A percentile compares a stretch with the other conserved stretches of the same genome.
phyloP scores from a whole-genome alignment of 2,888 invertebrate genomes.

The Hydrotaea diabolus region DNA sequence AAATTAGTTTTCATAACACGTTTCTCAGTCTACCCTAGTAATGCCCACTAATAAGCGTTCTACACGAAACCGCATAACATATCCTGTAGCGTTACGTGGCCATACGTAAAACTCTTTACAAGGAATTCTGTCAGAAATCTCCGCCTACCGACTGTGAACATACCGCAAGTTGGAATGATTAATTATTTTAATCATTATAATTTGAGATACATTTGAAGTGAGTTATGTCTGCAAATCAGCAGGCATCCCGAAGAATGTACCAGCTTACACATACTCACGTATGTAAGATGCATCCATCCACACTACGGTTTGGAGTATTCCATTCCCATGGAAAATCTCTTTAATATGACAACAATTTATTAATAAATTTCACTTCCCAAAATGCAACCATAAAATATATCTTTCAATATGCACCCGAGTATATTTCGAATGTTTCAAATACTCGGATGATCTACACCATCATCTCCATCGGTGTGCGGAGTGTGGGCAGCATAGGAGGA shows the following conservation, averaged over 20 bases:
- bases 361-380: slow-evolving; percentile 3
- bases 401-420: neutral
- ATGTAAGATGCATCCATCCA: neutral
- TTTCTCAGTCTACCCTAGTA: too few species aligned
- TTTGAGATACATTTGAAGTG: neutral
- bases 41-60: too few species aligned
- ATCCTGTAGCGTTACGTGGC: too few species aligned
- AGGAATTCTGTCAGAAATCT: too few species aligned
- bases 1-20: too few species aligned
- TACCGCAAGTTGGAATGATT: neutral
- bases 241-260: neutral
- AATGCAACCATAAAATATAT: neutral
- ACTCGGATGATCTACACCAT: neutral
- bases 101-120: too few species aligned
- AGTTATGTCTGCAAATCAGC: neutral
- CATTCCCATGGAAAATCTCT: neutral
- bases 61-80: too few species aligned
- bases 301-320: too few species aligned
- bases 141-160: neutral
- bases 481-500: neutral
- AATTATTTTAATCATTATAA: slow-evolving; percentile 23
- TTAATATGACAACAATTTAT: slow-evolving; percentile 16
- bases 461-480: neutral
- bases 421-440: neutral
- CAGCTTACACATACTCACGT: neutral